These are phyloP conservation scores for Callinectes sapidus DNA, from an alignment of 2,888 invertebrate species.

Conservation along the genomic window DNA sequence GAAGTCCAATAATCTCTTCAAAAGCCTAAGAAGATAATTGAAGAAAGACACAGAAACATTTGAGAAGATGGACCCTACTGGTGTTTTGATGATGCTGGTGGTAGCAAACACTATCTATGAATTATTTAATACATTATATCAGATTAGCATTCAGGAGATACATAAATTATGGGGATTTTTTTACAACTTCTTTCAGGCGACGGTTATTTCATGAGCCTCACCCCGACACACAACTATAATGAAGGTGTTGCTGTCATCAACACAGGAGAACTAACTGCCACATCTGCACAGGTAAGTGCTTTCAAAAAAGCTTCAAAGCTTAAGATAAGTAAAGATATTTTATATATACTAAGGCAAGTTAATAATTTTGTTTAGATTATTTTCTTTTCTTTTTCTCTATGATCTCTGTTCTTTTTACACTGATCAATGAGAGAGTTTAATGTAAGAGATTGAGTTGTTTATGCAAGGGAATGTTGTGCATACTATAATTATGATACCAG, in stretches of 20 bases:
- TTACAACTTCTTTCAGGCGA: constrained; percentile 43
- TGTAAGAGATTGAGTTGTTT: no score
- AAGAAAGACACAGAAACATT: no score
- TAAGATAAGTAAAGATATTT: background rate
- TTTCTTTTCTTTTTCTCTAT: no score
- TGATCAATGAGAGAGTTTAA: no score
- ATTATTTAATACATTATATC: background rate
- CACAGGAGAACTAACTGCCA: constrained; percentile 11
- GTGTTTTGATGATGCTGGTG: background rate
- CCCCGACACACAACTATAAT: background rate
- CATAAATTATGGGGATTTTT: background rate
- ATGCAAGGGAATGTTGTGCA: no score
- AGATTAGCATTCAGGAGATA: background rate
- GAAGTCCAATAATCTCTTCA: no score
- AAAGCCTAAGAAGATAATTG: no score
- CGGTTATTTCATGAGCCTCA: constrained; percentile 57
- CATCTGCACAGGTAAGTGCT: constrained; percentile 30
- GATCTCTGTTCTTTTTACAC: no score
- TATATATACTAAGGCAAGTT: background rate
- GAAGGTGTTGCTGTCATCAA: constrained; percentile 40
- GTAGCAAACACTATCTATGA: constrained; percentile 4
- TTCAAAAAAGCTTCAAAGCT: background rate
- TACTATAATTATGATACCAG: no score
- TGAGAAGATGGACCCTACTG: background rate
- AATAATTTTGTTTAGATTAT: no score